Evolutionary conservation across 2,113 vertebrate genomes (phyloP).

Genomic region (Elaphurus davidianus): DNA sequence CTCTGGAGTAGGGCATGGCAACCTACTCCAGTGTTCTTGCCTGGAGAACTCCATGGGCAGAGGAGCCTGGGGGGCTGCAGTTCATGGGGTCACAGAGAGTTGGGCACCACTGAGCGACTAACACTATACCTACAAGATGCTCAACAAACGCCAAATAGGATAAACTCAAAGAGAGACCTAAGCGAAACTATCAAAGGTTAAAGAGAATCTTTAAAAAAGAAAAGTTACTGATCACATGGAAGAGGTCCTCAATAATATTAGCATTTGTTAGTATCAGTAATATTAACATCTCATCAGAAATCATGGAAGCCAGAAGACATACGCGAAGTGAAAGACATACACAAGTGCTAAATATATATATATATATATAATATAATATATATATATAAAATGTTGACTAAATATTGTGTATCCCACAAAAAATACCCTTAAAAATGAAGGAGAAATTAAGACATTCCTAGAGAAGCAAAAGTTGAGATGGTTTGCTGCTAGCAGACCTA

Average conservation of each 20-base stretch:
- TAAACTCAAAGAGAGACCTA: neutral
- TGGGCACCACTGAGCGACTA: rapidly evolving
- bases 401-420: neutral
- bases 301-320: neutral
- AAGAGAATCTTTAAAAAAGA: neutral
- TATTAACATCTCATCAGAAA: neutral
- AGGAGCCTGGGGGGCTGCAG: neutral
- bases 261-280: neutral
- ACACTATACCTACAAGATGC: neutral
- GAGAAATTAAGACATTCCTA: neutral
- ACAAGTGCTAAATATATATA: neutral
- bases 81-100: neutral
- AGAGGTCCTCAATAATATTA: neutral
- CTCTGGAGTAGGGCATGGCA: neutral
- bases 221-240: neutral
- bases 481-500: neutral
- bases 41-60: neutral
- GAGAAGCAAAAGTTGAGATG: neutral
- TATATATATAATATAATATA: neutral
- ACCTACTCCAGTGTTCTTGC: neutral
- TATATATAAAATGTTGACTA: neutral
- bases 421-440: neutral
- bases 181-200: neutral
- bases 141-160: neutral
- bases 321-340: neutral